A percentile compares a stretch with the other conserved stretches of the same genome.
phyloP scores from a whole-genome alignment of 1,140 invertebrate genomes.

The Stenopsyche tienmushanensis region DNA sequence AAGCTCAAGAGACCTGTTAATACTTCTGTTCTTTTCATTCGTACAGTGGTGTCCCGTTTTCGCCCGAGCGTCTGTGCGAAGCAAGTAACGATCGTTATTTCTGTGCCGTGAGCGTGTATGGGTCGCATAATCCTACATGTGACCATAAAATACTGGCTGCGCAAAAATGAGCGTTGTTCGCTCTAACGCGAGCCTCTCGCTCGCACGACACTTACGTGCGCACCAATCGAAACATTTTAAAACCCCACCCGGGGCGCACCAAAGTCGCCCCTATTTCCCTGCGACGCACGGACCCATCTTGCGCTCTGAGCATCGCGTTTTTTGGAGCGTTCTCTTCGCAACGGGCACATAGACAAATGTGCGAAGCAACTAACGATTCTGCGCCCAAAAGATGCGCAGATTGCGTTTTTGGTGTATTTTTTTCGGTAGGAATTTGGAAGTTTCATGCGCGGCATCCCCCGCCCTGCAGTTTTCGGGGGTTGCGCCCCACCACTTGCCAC shows the following conservation, averaged over 20 bases:
- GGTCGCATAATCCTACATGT: constrained; percentile 22
- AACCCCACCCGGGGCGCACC: constrained; percentile 6
- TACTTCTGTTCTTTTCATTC: not conserved
- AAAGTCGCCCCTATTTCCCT: constrained; percentile 1
- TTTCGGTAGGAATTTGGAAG: constrained; percentile 36
- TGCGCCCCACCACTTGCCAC: not conserved
- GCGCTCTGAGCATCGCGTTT: too few relatives aligned
- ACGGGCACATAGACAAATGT: constrained; percentile 16
- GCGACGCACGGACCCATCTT: not conserved
- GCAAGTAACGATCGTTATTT: constrained; percentile 42
- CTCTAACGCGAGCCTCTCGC: constrained; percentile 20
- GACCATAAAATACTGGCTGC: constrained; percentile 38
- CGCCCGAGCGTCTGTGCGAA: constrained; percentile 23
- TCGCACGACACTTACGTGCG: constrained; percentile 26
- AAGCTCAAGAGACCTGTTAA: constrained; percentile 29
- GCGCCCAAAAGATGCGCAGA: constrained; percentile 43
- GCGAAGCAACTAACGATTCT: constrained; percentile 41
- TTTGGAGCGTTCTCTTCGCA: not conserved
- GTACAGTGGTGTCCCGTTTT: constrained; percentile 27
- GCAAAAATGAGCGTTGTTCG: constrained; percentile 38
- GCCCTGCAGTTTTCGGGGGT: not conserved
- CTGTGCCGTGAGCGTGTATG: constrained; percentile 16
- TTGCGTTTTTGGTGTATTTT: constrained; percentile 43
- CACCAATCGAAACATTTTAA: not conserved
- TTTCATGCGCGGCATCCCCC: constrained; percentile 15